A percentile compares a stretch with the other conserved stretches of the same genome.
Conservation (phyloP, 53 echinoderm and acorn worm genomes). For the Mesocentrotus franciscanus region DNA sequence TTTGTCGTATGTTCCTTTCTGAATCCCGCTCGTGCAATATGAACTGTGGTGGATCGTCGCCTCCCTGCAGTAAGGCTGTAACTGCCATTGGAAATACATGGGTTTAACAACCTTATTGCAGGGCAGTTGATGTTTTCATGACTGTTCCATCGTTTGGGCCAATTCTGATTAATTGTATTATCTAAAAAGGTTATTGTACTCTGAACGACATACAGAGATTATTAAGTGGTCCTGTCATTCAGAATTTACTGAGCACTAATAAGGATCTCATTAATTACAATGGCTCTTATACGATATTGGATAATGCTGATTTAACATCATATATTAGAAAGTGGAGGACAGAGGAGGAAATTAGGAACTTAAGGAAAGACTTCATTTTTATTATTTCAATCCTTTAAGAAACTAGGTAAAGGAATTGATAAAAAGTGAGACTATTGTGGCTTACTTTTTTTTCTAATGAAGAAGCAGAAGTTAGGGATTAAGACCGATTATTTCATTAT, state of each 20-base stretch:
- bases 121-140: not conserved
- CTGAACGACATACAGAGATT: not conserved
- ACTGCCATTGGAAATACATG: not conserved
- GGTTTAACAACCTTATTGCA: not conserved
- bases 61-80: not conserved
- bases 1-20: not conserved
- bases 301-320: not conserved
- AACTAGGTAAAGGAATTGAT: not conserved
- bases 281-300: not conserved
- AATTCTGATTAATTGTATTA: not conserved
- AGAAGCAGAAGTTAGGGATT: not conserved
- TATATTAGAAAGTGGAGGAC: not conserved
- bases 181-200: not conserved
- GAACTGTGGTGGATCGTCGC: not conserved
- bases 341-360: conserved; percentile 25
- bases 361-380: not conserved
- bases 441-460: not conserved
- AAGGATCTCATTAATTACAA: conserved; percentile 25
- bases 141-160: not conserved
- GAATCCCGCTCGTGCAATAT: not conserved
- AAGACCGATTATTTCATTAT: conserved; percentile 3
- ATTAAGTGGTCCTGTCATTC: not conserved
- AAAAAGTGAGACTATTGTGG: not conserved
- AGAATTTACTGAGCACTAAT: not conserved
- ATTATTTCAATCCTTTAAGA: not conserved